Base-by-base conservation (phyloP, 2,797 vertebrate species). In the Lepus townsendii region DNA sequence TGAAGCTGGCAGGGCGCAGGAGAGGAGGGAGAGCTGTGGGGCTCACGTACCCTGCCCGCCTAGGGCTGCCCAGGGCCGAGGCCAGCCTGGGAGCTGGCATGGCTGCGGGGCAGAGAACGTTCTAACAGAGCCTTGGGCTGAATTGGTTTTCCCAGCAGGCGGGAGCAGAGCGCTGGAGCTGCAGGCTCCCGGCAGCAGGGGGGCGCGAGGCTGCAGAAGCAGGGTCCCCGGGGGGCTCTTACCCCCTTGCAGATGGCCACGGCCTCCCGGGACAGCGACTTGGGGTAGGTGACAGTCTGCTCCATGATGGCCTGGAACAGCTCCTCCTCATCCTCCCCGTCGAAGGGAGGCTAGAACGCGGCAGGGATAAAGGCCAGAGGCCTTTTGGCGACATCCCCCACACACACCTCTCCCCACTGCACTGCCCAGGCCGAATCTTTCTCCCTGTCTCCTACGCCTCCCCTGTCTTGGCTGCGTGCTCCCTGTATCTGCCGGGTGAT, bases 261-360 rank as follows among this genome's bases (percentile, higher is more conserved):
- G 0, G 99, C 99, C 96, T 99, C 99, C 26, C 99, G 98, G 89
- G 99, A 99, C 83, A 99, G 98, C 42, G 98, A 99, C 97, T 99
- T 99, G 2, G 99, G 99, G 97, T 99, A 99, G 11, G 98, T 98
- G 95, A 99, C 99, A 0, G 98, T 98, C 95, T 99, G 99, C 95
- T 99, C 99, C 99, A 99, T 99, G 97, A 99, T 99, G 91, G 99
- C 99, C 98, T 99, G 99, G 93, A 99, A 99, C 95, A 99, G 98
- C 97, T 99, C 99, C 94, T 99, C 99, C 97, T 99, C 99, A 5
- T 99, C 99, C 76, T 99, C 98, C 22, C 99, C 99, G 73, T 99
- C 99, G 96, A 99, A 99, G 5, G 99, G 99, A 7, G 99, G 99
- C 99, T 98, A 62, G 50, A 80, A 22, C 42, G 66, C 2, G 20